These are phyloP conservation scores for Rhabdornis inornatus DNA, from an alignment of 2,113 vertebrate species.

Conservation along the genomic window DNA sequence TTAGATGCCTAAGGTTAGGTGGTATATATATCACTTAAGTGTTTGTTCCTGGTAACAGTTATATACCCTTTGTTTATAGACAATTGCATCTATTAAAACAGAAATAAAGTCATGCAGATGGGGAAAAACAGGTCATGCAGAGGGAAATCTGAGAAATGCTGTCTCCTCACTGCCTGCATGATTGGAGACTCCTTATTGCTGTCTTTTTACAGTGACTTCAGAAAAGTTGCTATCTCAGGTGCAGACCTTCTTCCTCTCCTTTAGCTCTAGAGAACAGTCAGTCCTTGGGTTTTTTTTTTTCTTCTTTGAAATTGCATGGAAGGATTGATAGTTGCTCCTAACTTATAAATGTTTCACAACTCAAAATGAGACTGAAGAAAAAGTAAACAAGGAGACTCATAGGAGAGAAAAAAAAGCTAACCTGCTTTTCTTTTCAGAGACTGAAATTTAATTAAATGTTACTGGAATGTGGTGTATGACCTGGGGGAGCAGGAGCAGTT, in stretches of 20 bases:
- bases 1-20: neutral
- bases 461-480: neutral
- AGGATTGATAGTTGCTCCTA: neutral
- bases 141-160: neutral
- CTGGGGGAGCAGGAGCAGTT: neutral
- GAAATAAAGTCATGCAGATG: neutral
- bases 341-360: constrained; percentile 34
- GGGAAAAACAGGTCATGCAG: neutral
- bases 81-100: neutral
- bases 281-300: neutral
- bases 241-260: neutral
- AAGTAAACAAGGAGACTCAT: neutral
- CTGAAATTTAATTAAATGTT: constrained; percentile 22
- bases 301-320: neutral
- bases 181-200: neutral
- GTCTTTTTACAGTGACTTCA: neutral
- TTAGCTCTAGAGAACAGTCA: neutral
- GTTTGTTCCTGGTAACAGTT: neutral
- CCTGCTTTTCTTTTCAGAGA: neutral
- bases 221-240: neutral
- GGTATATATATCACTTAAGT: neutral
- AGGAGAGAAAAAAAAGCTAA: neutral
- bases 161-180: neutral
- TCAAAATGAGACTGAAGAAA: constrained; percentile 4
- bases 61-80: neutral